A percentile compares a stretch with the other conserved stretches of the same genome.
phyloP scores from a whole-genome alignment of 2,888 invertebrate species.

The Teleiodes luculella region DNA sequence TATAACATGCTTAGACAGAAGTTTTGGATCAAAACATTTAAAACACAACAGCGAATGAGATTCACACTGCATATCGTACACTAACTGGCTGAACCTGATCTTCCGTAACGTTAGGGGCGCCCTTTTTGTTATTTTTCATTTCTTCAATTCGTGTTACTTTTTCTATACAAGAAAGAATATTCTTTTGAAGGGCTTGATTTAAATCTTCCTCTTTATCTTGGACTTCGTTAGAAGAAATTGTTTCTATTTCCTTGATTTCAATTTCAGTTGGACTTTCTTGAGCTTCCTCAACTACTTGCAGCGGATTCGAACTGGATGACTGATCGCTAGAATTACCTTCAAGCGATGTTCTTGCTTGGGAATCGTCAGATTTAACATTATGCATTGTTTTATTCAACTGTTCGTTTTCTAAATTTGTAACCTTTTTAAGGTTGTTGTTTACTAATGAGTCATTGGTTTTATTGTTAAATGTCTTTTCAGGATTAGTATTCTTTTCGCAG shows the following conservation, averaged over 20 bases:
- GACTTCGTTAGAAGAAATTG: slow-evolving; percentile 33
- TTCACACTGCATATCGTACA: slow-evolving; percentile 55
- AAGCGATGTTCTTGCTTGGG: slow-evolving; percentile 33
- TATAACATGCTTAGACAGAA: slow-evolving; percentile 43
- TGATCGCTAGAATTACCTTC: slow-evolving; percentile 29
- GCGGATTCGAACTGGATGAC: slow-evolving; percentile 18
- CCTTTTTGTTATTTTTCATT: slow-evolving; percentile 58
- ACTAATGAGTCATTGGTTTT: slow-evolving; percentile 44
- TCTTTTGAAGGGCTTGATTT: slow-evolving; percentile 60
- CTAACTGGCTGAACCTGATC: slow-evolving; percentile 64
- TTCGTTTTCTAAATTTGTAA: slow-evolving; percentile 70
- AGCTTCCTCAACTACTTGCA: slow-evolving; percentile 21
- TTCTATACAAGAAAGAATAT: slow-evolving; percentile 67
- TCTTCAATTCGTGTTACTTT: slow-evolving; percentile 69
- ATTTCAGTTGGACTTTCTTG: slow-evolving; percentile 28
- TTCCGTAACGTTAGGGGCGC: slow-evolving; percentile 39
- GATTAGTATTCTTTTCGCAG: slow-evolving; percentile 21
- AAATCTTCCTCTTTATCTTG: slow-evolving; percentile 47
- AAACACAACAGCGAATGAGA: slow-evolving; percentile 39
- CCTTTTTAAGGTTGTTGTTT: slow-evolving; percentile 62
- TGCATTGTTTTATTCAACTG: slow-evolving; percentile 64
- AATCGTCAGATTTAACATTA: slow-evolving; percentile 42
- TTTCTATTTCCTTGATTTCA: slow-evolving; percentile 44
- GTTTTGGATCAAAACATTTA: slow-evolving; percentile 24
- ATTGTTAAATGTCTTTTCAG: slow-evolving; percentile 38